Evolutionary conservation across 2,888 invertebrate genomes (phyloP).

Genomic region (Eumacrocentrus americanus): DNA sequence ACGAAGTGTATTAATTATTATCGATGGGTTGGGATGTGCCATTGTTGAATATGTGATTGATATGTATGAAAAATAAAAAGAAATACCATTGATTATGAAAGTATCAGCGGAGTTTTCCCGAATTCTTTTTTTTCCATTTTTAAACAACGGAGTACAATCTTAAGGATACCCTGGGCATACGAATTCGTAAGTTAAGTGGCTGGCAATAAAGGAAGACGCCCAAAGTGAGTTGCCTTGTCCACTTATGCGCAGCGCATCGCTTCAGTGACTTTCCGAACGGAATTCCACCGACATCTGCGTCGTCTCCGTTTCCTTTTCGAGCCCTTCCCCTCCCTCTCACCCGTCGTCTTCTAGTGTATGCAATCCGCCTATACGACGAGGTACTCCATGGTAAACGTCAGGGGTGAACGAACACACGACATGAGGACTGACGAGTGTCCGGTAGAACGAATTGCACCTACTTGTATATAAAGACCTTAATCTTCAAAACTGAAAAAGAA

Average conservation of each 20-base stretch:
- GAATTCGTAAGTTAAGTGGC: conserved; percentile 40
- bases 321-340: background rate
- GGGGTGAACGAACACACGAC: conserved; percentile 55
- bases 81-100: too few species aligned
- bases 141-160: background rate
- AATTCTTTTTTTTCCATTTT: too few species aligned
- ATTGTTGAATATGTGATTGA: too few species aligned
- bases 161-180: background rate
- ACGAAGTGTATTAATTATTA: conserved; percentile 58
- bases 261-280: conserved; percentile 59
- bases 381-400: conserved; percentile 48
- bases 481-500: conserved; percentile 10
- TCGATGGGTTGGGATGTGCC: too few species aligned
- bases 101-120: too few species aligned
- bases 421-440: conserved; percentile 45
- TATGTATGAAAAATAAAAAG: background rate
- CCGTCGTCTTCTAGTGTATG: conserved; percentile 28
- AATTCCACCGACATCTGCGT: conserved; percentile 60
- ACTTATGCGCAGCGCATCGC: conserved; percentile 59
- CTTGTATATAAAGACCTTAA: background rate
- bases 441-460: too few species aligned
- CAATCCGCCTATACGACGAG: conserved; percentile 36
- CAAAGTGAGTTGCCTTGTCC: conserved; percentile 61
- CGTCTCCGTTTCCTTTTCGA: conserved; percentile 51
- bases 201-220: conserved; percentile 53